phyloP scores from a whole-genome alignment of 2,113 vertebrate genomes.

The Anas platyrhynchos region DNA sequence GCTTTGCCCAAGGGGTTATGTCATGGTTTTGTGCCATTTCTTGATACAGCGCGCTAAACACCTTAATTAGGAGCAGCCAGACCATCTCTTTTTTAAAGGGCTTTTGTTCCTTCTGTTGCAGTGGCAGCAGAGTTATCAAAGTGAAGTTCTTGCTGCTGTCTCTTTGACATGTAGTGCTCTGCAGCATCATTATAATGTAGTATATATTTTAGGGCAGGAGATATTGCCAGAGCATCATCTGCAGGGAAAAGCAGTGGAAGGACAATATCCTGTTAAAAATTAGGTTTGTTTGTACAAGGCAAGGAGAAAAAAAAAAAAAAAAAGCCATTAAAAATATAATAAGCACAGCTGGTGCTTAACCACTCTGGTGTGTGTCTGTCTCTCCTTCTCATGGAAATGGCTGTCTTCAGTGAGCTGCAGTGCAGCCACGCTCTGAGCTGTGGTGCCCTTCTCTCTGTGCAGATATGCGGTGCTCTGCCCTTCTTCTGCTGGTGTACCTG shows the following conservation, averaged over 20 bases:
- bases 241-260: background rate
- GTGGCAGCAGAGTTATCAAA: background rate
- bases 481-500: no score
- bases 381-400: background rate
- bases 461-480: background rate
- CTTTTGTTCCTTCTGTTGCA: background rate
- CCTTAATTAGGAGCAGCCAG: background rate
- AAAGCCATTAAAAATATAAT: background rate
- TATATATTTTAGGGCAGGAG: background rate
- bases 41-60: background rate
- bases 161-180: background rate
- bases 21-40: background rate
- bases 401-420: background rate
- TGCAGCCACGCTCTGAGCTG: background rate
- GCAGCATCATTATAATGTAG: background rate
- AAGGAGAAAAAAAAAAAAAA: background rate
- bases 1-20: background rate
- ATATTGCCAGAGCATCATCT: background rate
- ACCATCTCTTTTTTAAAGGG: background rate
- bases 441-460: background rate
- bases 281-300: background rate
- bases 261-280: conserved; percentile 1
- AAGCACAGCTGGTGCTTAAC: background rate
- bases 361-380: background rate
- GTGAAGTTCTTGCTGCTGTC: background rate